These are phyloP conservation scores for Liasis olivaceus DNA, from an alignment of 2,797 vertebrate species.

Conservation along the genomic window DNA sequence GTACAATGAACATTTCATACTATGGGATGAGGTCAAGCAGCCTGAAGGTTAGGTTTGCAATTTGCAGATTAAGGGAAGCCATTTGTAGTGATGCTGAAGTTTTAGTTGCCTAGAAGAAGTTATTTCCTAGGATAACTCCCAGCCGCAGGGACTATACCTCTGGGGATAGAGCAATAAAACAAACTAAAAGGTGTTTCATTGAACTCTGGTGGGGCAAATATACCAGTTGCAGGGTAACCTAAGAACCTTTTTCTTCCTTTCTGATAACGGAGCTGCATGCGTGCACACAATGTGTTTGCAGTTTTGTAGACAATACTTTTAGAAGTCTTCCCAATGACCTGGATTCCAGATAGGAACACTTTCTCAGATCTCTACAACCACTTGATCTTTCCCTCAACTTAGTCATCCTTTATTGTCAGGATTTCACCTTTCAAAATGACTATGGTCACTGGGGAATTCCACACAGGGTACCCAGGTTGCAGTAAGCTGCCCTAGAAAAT, in stretches of 20 bases:
- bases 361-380: neutral
- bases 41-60: slow-evolving; percentile 5
- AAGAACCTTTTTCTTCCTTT: neutral
- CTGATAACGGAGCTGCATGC: neutral
- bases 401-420: neutral
- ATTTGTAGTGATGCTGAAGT: slow-evolving; percentile 17
- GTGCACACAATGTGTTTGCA: neutral
- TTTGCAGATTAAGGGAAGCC: slow-evolving; percentile 1
- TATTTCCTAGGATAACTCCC: slow-evolving; percentile 9
- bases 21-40: slow-evolving; percentile 16
- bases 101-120: neutral
- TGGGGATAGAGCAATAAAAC: neutral
- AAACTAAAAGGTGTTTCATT: neutral
- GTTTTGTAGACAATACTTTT: neutral
- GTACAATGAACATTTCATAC: neutral
- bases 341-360: neutral
- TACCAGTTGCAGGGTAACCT: neutral
- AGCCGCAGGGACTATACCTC: neutral
- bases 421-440: neutral
- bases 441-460: neutral
- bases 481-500: neutral
- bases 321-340: neutral
- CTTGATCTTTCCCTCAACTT: neutral
- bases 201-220: neutral
- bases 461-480: neutral